These are phyloP conservation scores for Adelosebastes latens DNA, from an alignment of 2,797 vertebrate species.

Conservation along the genomic window DNA sequence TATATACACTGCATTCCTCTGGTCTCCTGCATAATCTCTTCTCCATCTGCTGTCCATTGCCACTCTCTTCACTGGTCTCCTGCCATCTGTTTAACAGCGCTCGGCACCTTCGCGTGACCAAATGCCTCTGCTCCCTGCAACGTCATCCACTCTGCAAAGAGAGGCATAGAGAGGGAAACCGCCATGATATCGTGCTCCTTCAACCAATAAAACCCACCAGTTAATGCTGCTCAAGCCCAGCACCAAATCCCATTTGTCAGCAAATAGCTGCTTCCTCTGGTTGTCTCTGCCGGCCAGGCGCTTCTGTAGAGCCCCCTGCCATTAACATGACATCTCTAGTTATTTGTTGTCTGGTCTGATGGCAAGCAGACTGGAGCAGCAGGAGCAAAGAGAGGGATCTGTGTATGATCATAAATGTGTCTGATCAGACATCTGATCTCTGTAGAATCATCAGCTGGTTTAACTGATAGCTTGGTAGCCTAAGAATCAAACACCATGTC, in stretches of 20 bases:
- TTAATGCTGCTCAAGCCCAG: slow-evolving; percentile 77
- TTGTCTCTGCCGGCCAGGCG: slow-evolving; percentile 69
- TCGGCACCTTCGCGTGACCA: slow-evolving; percentile 79
- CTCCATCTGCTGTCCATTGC: slow-evolving; percentile 82
- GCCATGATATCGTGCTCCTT: slow-evolving; percentile 76
- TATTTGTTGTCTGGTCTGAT: slow-evolving; percentile 65
- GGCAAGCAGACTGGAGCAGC: slow-evolving; percentile 42
- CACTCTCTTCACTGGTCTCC: slow-evolving; percentile 76
- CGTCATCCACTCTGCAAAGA: slow-evolving; percentile 72
- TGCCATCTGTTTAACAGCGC: slow-evolving; percentile 80
- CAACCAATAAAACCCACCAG: slow-evolving; percentile 81
- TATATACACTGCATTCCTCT: slow-evolving; percentile 57
- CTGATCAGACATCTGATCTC: slow-evolving; percentile 42
- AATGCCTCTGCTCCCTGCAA: slow-evolving; percentile 68
- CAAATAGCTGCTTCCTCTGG: slow-evolving; percentile 77
- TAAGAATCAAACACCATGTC: not conserved
- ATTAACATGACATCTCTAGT: slow-evolving; percentile 69
- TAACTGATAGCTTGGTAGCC: slow-evolving; percentile 1
- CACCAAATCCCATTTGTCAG: slow-evolving; percentile 82
- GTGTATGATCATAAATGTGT: slow-evolving; percentile 43
- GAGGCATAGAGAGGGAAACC: slow-evolving; percentile 72
- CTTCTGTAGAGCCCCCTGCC: slow-evolving; percentile 69
- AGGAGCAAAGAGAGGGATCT: slow-evolving; percentile 41
- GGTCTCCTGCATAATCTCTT: slow-evolving; percentile 69
- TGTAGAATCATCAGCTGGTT: slow-evolving; percentile 33